Percentiles rank a stretch among this genome's conserved stretches.
These are phyloP conservation scores for Megaceryle maxima DNA, from an alignment of 2,113 vertebrate species.

Conservation along the genomic window DNA sequence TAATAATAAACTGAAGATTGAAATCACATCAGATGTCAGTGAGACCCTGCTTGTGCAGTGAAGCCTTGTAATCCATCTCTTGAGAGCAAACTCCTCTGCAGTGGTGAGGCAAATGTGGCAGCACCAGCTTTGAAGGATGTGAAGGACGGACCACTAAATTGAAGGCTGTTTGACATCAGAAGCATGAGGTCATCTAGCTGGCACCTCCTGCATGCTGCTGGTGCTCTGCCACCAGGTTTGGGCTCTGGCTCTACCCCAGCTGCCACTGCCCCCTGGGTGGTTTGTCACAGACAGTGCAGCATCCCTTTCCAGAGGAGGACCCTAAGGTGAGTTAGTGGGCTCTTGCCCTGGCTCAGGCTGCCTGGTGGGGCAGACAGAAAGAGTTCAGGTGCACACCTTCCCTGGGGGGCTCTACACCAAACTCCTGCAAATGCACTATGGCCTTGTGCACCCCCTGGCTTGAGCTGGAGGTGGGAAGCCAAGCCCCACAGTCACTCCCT, in stretches of 20 bases:
- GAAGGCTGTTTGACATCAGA: not conserved
- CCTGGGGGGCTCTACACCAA: not conserved
- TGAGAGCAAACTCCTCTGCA: not conserved
- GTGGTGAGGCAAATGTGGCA: fast-evolving
- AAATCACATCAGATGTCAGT: not conserved
- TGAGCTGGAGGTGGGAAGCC: not conserved
- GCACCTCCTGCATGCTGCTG: not conserved
- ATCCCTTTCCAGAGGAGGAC: not conserved
- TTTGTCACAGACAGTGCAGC: not conserved
- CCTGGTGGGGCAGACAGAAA: not conserved
- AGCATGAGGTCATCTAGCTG: not conserved
- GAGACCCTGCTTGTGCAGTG: not conserved
- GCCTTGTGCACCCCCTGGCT: fast-evolving
- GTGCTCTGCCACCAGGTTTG: not conserved
- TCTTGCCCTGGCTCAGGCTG: not conserved
- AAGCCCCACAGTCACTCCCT: not conserved
- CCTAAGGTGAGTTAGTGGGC: fast-evolving
- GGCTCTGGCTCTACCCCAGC: not conserved
- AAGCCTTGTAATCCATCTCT: not conserved
- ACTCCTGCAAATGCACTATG: fast-evolving
- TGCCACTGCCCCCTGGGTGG: not conserved
- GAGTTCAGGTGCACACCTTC: not conserved
- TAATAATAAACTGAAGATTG: not conserved
- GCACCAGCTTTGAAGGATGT: fast-evolving
- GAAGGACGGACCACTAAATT: not conserved